Evolutionary conservation across 1,140 invertebrate species (phyloP).

Genomic region (Caenorhabditis latens): DNA sequence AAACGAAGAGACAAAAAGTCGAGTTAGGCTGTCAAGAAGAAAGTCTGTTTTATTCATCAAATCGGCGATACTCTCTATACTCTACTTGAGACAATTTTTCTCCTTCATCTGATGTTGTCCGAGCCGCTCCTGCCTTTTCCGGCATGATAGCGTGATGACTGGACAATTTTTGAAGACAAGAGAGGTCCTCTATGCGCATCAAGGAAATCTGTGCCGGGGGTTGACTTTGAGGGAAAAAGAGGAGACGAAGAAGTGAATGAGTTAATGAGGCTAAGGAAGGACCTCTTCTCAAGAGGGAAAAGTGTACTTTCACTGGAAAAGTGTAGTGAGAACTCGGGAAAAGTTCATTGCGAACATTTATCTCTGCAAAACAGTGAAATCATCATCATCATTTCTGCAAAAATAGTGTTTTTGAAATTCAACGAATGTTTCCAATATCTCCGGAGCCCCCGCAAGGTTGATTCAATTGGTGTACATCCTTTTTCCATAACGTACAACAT

Average conservation of each 20-base stretch:
- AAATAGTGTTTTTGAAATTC: not conserved
- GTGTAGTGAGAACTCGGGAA: not conserved
- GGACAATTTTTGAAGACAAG: not conserved
- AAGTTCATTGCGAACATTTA: not conserved
- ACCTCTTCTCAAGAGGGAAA: not conserved
- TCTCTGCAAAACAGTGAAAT: not conserved
- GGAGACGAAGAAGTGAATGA: constrained; percentile 4
- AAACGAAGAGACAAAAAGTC: not conserved
- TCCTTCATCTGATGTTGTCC: not conserved
- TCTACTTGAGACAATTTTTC: not conserved
- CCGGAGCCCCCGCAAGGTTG: constrained; percentile 14
- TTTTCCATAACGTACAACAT: constrained; percentile 29
- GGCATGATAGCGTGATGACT: constrained; percentile 28
- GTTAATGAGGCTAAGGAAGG: constrained; percentile 33
- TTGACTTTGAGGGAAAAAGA: not conserved
- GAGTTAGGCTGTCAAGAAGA: constrained; percentile 21
- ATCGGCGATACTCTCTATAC: constrained; percentile 1
- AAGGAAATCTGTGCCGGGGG: not conserved
- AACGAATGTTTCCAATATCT: not conserved
- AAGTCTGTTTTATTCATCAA: constrained; percentile 59
- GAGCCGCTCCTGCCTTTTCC: not conserved
- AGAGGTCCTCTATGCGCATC: not conserved
- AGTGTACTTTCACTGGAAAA: not conserved
- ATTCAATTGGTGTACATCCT: constrained; percentile 52
- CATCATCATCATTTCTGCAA: not conserved